phyloP scores from a whole-genome alignment of 1,140 invertebrate species.

The Metopolophium dirhodum region DNA sequence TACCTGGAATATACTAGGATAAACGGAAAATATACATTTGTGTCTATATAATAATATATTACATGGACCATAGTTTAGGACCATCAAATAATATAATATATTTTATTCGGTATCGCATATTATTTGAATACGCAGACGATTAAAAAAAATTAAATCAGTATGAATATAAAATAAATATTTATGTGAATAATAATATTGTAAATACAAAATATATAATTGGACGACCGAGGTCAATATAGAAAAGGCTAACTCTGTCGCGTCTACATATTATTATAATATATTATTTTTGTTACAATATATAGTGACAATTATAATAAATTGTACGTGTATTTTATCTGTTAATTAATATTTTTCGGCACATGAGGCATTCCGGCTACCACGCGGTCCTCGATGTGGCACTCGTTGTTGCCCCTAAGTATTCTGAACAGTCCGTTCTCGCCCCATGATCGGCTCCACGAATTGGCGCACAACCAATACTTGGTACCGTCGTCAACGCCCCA shows the following conservation, averaged over 20 bases:
- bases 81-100: too few species aligned
- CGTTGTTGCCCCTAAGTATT: conserved; percentile 81
- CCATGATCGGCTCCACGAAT: conserved; percentile 93
- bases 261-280: not conserved
- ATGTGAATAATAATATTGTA: not conserved
- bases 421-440: conserved; percentile 86
- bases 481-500: conserved; percentile 66
- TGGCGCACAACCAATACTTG: conserved; percentile 89
- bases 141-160: too few species aligned
- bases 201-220: not conserved
- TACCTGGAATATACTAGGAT: too few species aligned
- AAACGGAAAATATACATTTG: too few species aligned
- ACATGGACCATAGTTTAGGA: too few species aligned
- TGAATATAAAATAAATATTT: too few species aligned
- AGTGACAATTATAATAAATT: not conserved
- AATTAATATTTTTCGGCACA: not conserved
- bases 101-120: too few species aligned
- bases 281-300: not conserved
- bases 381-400: conserved; percentile 77
- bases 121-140: too few species aligned
- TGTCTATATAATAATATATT: too few species aligned
- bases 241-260: not conserved
- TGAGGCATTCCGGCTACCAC: conserved; percentile 20
- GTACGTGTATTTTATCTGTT: not conserved
- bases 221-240: not conserved